Base-by-base conservation (phyloP, 1,140 invertebrate species). In the Drosophila bocqueti region DNA sequence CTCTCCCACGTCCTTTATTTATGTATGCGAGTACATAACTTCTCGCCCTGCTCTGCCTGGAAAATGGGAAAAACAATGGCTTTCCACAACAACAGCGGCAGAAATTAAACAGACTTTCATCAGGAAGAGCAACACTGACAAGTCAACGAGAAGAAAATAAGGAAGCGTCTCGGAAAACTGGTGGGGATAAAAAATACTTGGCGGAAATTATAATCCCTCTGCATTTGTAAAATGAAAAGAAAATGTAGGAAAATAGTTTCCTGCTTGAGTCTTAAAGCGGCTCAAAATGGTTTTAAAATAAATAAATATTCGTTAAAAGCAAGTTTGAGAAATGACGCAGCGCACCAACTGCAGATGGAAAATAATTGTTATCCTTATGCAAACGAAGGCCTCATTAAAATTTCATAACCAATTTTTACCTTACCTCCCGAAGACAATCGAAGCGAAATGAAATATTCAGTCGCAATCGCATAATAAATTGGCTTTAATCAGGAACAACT, bases 41-140 rank as follows among this genome's bases (percentile, higher is more conserved):
- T 62, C 57, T 31, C 66, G 52, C n/a, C 57, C 52, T 55, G 50
- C 52, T 42, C 67, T 67, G 50, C 57, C 74, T 58, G 80, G 69
- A 54, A 81, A 84, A 68, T 46, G 31, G 54, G 43, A 66, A 57
- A 84, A 87, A 89, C 78, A 87, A 87, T 89, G 66, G 65, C 42
- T 15, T 42, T 62, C 11, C 52, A 75, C 47, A 64, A 64, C 77
- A 86, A 47, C 66, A 64, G 64, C 63, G 67, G 55, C 29, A 79
- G 45, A 60, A 66, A 68, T 66, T 80, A 79, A 63, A 58, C 66
- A 62, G 58, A 54, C 69, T 62, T 60, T 67, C 62, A 87, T 73
- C 67, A 83, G 76, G 34, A 72, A 42, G 63, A 61, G 43, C 43
- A 40, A 36, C 54, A 49, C 62, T 49, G 52, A 36, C 62, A 60